Conservation (phyloP, 2,113 vertebrate genomes). For the Equus quagga region DNA sequence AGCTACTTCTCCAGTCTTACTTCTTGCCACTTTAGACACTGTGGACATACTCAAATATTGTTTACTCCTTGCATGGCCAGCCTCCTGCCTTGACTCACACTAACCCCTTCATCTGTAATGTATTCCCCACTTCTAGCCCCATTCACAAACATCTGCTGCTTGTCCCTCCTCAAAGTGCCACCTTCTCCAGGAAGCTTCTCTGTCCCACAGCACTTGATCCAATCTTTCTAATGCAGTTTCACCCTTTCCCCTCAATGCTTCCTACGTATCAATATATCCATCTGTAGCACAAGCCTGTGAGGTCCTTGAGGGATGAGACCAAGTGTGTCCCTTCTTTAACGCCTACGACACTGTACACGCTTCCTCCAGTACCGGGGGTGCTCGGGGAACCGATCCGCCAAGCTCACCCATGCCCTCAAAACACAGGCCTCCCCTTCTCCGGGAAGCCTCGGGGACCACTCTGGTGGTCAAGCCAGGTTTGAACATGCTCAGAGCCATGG, state of each 20-base stretch:
- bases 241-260: not conserved
- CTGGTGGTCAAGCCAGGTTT: accelerated
- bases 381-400: not conserved
- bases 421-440: not conserved
- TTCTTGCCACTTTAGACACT: not conserved
- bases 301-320: not conserved
- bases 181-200: not conserved
- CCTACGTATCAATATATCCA: accelerated
- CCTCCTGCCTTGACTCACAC: not conserved
- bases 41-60: not conserved
- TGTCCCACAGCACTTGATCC: not conserved
- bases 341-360: not conserved
- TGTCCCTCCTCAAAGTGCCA: not conserved
- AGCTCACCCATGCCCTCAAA: not conserved
- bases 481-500: accelerated
- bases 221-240: not conserved
- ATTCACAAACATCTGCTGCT: not conserved
- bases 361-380: accelerated
- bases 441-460: not conserved
- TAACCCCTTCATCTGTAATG: not conserved
- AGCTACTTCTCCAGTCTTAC: not conserved
- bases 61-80: not conserved
- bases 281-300: not conserved
- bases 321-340: accelerated
- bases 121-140: no score